phyloP scores from a whole-genome alignment of 2,888 invertebrate genomes.

The Oligia latruncula region DNA sequence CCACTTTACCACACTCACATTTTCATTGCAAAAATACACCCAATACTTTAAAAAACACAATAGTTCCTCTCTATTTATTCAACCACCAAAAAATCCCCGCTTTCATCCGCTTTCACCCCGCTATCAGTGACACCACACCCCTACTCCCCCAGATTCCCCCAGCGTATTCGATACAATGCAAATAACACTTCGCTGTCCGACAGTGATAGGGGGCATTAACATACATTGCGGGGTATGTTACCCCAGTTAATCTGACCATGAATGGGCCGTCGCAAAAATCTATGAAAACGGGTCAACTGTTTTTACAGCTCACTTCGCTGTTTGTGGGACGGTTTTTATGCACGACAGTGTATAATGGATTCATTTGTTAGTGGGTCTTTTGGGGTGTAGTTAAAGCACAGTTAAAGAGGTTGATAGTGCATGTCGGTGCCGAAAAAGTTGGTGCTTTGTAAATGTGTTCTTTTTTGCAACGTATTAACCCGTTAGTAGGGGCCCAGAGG shows the following conservation, averaged over 20 bases:
- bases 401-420: slow-evolving; percentile 33
- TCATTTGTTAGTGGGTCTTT: slow-evolving; percentile 43
- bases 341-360: slow-evolving; percentile 48
- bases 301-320: slow-evolving; percentile 60
- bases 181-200: slow-evolving; percentile 78
- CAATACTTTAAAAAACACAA: slow-evolving; percentile 2
- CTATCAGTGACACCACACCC: slow-evolving; percentile 44
- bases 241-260: slow-evolving; percentile 75
- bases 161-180: slow-evolving; percentile 84
- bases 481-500: too few species aligned
- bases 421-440: slow-evolving; percentile 17
- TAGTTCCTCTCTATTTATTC: slow-evolving; percentile 17
- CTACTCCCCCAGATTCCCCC: slow-evolving; percentile 44
- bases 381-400: slow-evolving; percentile 12
- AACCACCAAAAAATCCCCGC: slow-evolving; percentile 1
- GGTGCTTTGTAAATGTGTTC: background rate
- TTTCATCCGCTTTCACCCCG: background rate
- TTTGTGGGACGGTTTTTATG: slow-evolving; percentile 53
- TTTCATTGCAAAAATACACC: background rate
- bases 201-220: slow-evolving; percentile 85
- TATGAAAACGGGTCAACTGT: slow-evolving; percentile 62
- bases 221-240: slow-evolving; percentile 76
- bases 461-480: background rate
- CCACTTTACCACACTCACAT: background rate
- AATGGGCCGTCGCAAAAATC: slow-evolving; percentile 67